phyloP scores from a whole-genome alignment of 2,113 vertebrate genomes.

The Symphodus melops region DNA sequence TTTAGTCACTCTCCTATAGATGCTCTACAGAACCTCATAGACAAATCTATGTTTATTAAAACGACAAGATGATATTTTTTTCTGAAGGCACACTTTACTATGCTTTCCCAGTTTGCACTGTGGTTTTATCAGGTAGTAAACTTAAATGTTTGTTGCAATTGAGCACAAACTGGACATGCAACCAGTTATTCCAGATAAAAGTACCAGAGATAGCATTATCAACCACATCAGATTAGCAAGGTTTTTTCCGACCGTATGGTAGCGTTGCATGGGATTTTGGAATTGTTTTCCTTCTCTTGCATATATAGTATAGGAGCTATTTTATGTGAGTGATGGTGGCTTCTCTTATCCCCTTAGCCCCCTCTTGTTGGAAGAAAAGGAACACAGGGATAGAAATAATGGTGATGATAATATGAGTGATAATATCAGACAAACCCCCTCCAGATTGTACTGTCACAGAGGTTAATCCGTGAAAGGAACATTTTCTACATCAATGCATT shows the following conservation, averaged over 20 bases:
- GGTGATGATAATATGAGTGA: slow-evolving; percentile 47
- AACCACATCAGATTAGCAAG: slow-evolving; percentile 19
- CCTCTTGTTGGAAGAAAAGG: slow-evolving; percentile 17
- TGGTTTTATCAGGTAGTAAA: slow-evolving; percentile 26
- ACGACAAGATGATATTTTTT: slow-evolving; percentile 41
- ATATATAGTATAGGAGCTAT: slow-evolving; percentile 30
- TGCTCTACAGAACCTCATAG: slow-evolving; percentile 36
- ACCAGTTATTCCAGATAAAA: slow-evolving; percentile 54
- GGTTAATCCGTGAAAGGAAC: slow-evolving; percentile 60
- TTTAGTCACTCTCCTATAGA: slow-evolving; percentile 60
- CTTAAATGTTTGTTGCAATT: slow-evolving; percentile 82
- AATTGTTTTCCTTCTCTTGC: slow-evolving; percentile 42
- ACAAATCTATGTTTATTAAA: slow-evolving; percentile 55
- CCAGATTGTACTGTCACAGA: slow-evolving; percentile 31
- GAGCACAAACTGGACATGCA: slow-evolving; percentile 70
- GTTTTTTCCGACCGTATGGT: slow-evolving; percentile 32
- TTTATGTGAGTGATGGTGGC: slow-evolving; percentile 44
- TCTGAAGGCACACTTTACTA: slow-evolving; percentile 32
- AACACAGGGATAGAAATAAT: slow-evolving; percentile 29
- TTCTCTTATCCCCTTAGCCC: slow-evolving; percentile 42
- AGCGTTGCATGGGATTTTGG: slow-evolving; percentile 45
- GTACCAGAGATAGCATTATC: slow-evolving; percentile 51
- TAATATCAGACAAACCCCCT: slow-evolving; percentile 22
- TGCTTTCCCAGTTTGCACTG: not conserved
- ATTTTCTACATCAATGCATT: slow-evolving; percentile 35